Base-by-base conservation (phyloP, 1,140 invertebrate species). In the Centruroides sculpturatus region DNA sequence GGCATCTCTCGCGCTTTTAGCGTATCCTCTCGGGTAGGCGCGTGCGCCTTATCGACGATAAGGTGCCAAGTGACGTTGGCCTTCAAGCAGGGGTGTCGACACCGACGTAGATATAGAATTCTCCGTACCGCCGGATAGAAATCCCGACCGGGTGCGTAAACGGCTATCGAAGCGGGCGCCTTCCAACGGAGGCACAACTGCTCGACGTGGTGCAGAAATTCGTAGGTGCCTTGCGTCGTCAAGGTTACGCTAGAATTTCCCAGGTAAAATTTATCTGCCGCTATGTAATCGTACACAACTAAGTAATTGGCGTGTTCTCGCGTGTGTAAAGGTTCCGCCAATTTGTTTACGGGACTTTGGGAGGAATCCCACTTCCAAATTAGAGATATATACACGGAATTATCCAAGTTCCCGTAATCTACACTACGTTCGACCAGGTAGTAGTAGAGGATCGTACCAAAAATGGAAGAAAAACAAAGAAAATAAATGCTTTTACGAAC, bases 201-300 rank as follows among this genome's bases (percentile, higher is more conserved):
- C 69, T 85, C 81, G 55, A 92, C 76, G 75, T 95, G 93, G 71
- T 92, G 87, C 66, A 94, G 79, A 56, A 89, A 90, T 71, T 84
- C 91, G 69, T 91, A 89, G 0, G 67, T 66, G 3, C 86, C 88
- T 71, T 94, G 91, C 7, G 91, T 94, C 1, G 90, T 92, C 69
- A 92, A 91, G 0, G 92, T 95, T 48, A 95, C 80, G 62, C 81
- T 85, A 72, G 91, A 88, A 73, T 89, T 8, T 5, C 5, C 5
- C 5, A 8, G 41, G 41, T 41, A 41, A 8, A 85, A 71, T 88
- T 92, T 35, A 69, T 64, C 66, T 75, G 76, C 47, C 47, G 35
- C 5, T 8, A 41, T 5, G 41, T 41, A 41, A 3, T 41, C 41
- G 5, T 5, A 8, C 41, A 41, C 41, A 5, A 5, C 5, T 8